Base-by-base conservation (phyloP, 2,888 invertebrate genomes). In the Ischnura elegans region DNA sequence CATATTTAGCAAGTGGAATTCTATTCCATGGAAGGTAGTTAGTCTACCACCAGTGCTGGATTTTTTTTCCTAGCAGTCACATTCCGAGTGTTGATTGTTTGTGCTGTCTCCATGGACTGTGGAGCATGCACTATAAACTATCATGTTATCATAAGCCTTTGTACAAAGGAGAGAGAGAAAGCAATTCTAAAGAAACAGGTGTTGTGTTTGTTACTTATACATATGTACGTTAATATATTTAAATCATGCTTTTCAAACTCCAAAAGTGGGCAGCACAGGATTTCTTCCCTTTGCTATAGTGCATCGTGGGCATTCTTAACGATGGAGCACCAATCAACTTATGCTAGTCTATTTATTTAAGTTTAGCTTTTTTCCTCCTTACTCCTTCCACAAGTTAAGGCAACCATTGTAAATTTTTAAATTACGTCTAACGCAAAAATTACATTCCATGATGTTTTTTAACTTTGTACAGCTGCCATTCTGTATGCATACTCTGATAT, bases 121-220 rank as follows among this genome's bases (percentile, higher is more conserved):
- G 61, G 93, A 51, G 85, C 36, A 93, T 47, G 51, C 84, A 93
- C 42, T 93, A 46, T 85, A 29, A 76, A 84, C 47, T 85, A 47
- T 93, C 61, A 86, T 85, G 85, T 93, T 85, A 93, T 85, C 84
- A 85, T 93, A 85, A 93, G 85, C 46, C 84, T 85, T 85, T 85
- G 85, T 85, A 93, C 55, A 93, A 93, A 93, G 61, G 47, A 86
- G 87, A 87, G 85, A 93, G 87, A 86, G 93, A 93, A 93, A 93
- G 85, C 93, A 93, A 93, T 93, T 93, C 93, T 93, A 93, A 93
- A 93, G 93, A 93, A 85, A 93, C 93, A 93, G 93, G 93, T 93
- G 93, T 93, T 93, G 93, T 93, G 93, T 85, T 93, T 93, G 87
- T 93, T 93, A 93, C 93, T 85, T 93, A 90, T 90, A 66, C 90